Base-by-base conservation (phyloP, 2,888 invertebrate species). In the Eudemis profundana region DNA sequence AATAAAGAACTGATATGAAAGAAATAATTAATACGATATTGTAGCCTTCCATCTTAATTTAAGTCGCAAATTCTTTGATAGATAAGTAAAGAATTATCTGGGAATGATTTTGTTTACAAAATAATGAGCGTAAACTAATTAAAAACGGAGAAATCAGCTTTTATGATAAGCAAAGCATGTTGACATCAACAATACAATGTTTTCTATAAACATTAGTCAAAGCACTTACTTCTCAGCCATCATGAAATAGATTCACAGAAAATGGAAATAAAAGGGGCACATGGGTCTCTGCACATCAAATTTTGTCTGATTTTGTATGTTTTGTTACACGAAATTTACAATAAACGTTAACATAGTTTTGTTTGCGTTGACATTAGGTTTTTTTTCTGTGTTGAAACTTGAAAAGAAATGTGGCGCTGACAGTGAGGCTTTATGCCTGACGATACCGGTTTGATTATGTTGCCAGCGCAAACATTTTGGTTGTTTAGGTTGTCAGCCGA, bases 331-430 rank as follows among this genome's bases (percentile, higher is more conserved):
- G 79, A 84, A 90, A 90, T 89, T 90, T 90, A 84, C 85, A 87
- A 86, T 76, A 85, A 85, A 79, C 86, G 87, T 89, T 89, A 89
- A 90, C 90, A 87, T 87, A 87, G 83, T 89, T 89, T 90, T 89
- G 87, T 90, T 90, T 89, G 90, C 88, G 87, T 88, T 91, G 91
- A 90, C 91, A 89, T 85, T 78, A 80, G 82, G 76, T 80, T 68
- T 74, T 69, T 75, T 72, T 62, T 53, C 14, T 62, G 38, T 19
- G 49, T 21, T 47, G 33, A 46, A 53, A 38, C 44, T 21, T 47
- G 33, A 46, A 53, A 38, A 44, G 21, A 38, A 46, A 36, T 21
- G 17, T 51, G 46, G 65, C 60, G 38, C 59, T 60, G 51, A 59
- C 65, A 40, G 46, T 21, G 21, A 47, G 65, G 14, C 14, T 60